Evolutionary conservation across 2,888 invertebrate species (phyloP).

Genomic region (Drosophila sordidapex): DNA sequence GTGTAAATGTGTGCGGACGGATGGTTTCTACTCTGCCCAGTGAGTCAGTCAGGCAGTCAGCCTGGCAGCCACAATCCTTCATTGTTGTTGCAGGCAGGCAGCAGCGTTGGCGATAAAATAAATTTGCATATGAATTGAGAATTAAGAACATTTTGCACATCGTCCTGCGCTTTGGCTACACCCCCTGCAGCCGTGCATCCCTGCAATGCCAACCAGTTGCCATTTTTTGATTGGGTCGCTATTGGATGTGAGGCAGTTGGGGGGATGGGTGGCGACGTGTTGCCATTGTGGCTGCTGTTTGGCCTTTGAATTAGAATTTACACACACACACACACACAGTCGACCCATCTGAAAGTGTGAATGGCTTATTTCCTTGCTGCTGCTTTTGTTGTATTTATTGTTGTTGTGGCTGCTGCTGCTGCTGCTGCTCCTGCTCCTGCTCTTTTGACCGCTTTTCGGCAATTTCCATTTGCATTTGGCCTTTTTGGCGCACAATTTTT

Average conservation of each 20-base stretch:
- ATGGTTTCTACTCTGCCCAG: conserved; percentile 43
- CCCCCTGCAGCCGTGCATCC: not conserved
- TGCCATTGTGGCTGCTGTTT: conserved; percentile 77
- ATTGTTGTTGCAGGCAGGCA: conserved; percentile 71
- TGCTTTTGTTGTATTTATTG: conserved; percentile 48
- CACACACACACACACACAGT: conserved; percentile 37
- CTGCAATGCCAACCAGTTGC: conserved; percentile 59
- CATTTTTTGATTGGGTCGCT: conserved; percentile 66
- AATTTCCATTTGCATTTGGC: conserved; percentile 72
- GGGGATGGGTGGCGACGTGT: conserved; percentile 41
- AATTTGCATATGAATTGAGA: conserved; percentile 85
- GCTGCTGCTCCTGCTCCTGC: conserved; percentile 46
- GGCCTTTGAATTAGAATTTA: conserved; percentile 76
- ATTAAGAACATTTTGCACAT: conserved; percentile 84
- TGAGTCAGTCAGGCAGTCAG: conserved; percentile 63
- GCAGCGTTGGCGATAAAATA: conserved; percentile 83
- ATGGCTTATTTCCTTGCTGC: conserved; percentile 75
- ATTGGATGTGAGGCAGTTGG: conserved; percentile 32
- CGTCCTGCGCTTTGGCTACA: conserved; percentile 54
- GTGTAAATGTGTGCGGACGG: conserved; percentile 30
- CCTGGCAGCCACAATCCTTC: conserved; percentile 66
- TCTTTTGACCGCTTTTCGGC: conserved; percentile 66
- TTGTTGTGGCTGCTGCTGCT: conserved; percentile 43
- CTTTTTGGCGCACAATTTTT: conserved; percentile 70
- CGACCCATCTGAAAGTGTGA: conserved; percentile 68